phyloP scores from a whole-genome alignment of 2,113 vertebrate species.

The Hucho hucho region DNA sequence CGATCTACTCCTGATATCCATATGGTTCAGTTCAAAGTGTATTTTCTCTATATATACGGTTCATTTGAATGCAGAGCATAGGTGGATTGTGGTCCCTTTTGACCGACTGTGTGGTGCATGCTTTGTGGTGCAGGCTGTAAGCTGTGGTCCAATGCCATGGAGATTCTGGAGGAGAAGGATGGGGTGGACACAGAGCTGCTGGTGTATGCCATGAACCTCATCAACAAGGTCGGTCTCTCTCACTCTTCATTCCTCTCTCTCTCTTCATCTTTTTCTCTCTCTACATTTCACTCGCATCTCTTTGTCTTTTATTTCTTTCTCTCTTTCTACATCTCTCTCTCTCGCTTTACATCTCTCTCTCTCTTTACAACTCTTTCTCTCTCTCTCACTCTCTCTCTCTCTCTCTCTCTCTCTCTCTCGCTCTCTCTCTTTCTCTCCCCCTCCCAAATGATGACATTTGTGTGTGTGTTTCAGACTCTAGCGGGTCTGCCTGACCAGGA shows the following conservation, averaged over 20 bases:
- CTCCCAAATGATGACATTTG: neutral
- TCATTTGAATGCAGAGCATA: neutral
- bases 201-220: slow-evolving; percentile 93
- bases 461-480: slow-evolving; percentile 76
- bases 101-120: no score
- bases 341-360: neutral
- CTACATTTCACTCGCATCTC: neutral
- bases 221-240: slow-evolving; percentile 86
- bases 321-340: neutral
- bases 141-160: slow-evolving; percentile 91
- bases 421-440: neutral
- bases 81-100: neutral
- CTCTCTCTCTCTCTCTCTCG: neutral
- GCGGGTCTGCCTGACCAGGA: slow-evolving; percentile 93
- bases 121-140: slow-evolving; percentile 74
- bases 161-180: slow-evolving; percentile 95
- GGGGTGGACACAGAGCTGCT: slow-evolving; percentile 93
- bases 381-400: neutral
- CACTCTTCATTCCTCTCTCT: neutral
- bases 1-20: no score
- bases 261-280: neutral
- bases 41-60: no score
- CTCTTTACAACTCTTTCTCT: neutral
- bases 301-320: neutral
- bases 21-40: neutral